A percentile compares a stretch with the other conserved stretches of the same genome.
These are phyloP conservation scores for Zosterops hypoxanthus DNA, from an alignment of 2,113 vertebrate genomes.

Conservation along the genomic window DNA sequence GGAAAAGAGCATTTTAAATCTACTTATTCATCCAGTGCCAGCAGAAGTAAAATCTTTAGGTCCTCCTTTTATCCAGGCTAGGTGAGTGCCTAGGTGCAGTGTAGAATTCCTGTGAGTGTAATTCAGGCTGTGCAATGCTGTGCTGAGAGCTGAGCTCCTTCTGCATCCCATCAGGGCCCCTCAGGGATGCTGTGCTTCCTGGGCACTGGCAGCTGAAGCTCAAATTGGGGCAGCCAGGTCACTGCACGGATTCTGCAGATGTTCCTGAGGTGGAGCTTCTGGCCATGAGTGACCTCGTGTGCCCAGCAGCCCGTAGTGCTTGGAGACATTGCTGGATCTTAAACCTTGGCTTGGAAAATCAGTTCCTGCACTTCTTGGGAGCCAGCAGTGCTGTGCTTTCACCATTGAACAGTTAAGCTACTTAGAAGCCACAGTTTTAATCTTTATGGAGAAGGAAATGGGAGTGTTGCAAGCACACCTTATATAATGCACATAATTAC, in stretches of 20 bases:
- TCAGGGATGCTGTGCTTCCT: not conserved
- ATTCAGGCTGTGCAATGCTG: rapidly evolving
- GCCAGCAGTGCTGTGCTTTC: not conserved
- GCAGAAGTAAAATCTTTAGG: not conserved
- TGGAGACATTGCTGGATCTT: not conserved
- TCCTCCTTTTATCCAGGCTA: not conserved
- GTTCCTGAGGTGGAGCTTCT: not conserved
- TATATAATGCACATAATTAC: not conserved
- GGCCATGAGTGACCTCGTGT: not conserved
- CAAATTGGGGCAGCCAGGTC: not conserved
- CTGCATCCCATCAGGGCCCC: not conserved
- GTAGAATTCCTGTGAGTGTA: not conserved
- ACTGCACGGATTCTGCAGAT: not conserved
- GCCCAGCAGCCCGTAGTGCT: not conserved
- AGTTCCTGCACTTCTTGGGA: not conserved
- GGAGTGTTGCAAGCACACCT: not conserved
- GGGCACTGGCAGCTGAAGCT: not conserved
- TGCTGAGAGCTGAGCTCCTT: not conserved
- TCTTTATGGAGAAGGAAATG: not conserved
- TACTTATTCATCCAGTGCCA: not conserved
- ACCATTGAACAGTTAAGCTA: not conserved
- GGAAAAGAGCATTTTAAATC: not conserved
- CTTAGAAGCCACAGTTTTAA: not conserved
- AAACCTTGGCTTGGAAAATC: not conserved
- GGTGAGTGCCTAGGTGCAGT: not conserved